These are phyloP conservation scores for Bombus difficillimus DNA, from an alignment of 1,140 invertebrate species.

Conservation along the genomic window DNA sequence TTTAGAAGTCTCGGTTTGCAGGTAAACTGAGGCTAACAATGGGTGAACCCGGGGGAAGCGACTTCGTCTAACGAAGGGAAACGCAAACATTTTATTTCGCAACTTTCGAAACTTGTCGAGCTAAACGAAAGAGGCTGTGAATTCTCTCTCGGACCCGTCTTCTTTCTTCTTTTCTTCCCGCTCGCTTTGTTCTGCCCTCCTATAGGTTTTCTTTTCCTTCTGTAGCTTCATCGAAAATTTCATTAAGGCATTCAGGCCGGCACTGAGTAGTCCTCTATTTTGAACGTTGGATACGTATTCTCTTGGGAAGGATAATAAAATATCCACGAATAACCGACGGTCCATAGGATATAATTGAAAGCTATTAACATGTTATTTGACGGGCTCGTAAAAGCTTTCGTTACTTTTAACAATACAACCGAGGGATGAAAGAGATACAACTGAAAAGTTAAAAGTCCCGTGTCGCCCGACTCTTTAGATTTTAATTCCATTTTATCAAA, in stretches of 20 bases:
- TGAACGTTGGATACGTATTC: neutral
- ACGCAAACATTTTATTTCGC: slow-evolving; percentile 22
- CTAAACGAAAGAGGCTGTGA: neutral
- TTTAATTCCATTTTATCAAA: slow-evolving; percentile 45
- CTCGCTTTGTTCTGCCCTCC: too few species aligned
- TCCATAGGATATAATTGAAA: slow-evolving; percentile 10
- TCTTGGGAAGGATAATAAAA: neutral
- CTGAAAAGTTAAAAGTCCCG: slow-evolving; percentile 30
- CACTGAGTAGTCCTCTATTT: neutral
- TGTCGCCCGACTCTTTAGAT: slow-evolving; percentile 7
- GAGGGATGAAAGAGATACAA: neutral
- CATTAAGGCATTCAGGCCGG: slow-evolving; percentile 7
- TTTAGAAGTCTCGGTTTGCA: neutral
- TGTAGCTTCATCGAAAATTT: neutral
- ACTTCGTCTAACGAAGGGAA: slow-evolving; percentile 34
- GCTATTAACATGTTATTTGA: slow-evolving; percentile 21
- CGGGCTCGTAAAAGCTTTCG: neutral
- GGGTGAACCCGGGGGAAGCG: neutral
- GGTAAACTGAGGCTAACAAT: neutral
- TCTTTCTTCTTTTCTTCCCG: neutral
- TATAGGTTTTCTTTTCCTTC: neutral
- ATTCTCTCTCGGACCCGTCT: neutral
- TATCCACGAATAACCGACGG: neutral
- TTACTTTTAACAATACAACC: neutral
- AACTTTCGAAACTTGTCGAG: slow-evolving; percentile 17